phyloP scores from a whole-genome alignment of 2,888 invertebrate species.

The Yponomeuta cagnagella region DNA sequence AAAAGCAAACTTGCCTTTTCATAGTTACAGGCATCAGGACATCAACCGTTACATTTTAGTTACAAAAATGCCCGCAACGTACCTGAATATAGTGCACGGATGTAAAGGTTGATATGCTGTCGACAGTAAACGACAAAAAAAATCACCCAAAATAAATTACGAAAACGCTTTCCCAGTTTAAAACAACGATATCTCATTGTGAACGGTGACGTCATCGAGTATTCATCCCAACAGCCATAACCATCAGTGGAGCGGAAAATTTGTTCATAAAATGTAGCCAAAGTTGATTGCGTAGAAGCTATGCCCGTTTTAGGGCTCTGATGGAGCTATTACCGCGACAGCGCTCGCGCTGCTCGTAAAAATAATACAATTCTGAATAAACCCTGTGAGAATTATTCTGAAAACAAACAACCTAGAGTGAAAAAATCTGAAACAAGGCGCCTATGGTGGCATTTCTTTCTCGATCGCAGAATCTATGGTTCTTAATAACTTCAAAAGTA shows the following conservation, averaged over 20 bases:
- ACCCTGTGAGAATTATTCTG: not conserved
- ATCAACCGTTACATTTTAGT: too few species aligned
- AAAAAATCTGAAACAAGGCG: too few species aligned
- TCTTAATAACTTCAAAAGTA: too few species aligned
- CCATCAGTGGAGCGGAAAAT: constrained; percentile 23
- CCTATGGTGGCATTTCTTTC: too few species aligned
- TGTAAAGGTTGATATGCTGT: too few species aligned
- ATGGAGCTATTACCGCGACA: constrained; percentile 13
- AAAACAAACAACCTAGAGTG: too few species aligned
- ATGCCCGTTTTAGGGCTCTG: constrained; percentile 9
- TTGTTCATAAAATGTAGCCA: constrained; percentile 26
- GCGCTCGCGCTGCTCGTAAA: not conserved
- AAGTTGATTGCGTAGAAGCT: constrained; percentile 12
- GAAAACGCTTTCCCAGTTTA: not conserved
- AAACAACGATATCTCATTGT: not conserved
- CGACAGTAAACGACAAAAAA: too few species aligned
- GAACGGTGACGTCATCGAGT: constrained; percentile 5
- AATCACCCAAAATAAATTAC: not conserved
- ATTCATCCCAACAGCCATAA: constrained; percentile 17
- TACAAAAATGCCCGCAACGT: too few species aligned
- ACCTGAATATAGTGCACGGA: too few species aligned
- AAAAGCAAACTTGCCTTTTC: too few species aligned
- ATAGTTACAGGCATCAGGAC: too few species aligned
- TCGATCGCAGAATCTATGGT: too few species aligned
- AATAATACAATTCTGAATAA: not conserved